Evolutionary conservation across 2,113 vertebrate species (phyloP).

Genomic region (Engystomops pustulosus): DNA sequence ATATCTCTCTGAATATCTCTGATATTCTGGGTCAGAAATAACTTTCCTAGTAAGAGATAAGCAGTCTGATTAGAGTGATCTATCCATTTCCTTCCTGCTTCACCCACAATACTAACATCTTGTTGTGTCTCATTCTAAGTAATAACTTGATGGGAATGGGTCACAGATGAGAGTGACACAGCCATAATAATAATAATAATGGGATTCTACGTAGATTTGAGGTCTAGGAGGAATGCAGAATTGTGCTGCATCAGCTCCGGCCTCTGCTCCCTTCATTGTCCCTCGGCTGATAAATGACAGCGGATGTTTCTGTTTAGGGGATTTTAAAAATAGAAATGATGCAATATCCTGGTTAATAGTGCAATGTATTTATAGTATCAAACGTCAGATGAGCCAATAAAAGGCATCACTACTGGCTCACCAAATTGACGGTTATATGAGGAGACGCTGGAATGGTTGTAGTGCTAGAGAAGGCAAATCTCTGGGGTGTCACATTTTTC

Average conservation of each 20-base stretch:
- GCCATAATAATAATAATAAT: too few species aligned
- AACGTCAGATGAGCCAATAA: neutral
- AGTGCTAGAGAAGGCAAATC: neutral
- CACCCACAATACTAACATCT: too few species aligned
- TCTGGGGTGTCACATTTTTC: too few species aligned
- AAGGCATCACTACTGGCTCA: neutral
- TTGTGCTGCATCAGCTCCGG: neutral
- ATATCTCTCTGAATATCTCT: too few species aligned
- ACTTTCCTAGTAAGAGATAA: too few species aligned
- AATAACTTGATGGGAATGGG: neutral
- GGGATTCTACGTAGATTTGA: neutral
- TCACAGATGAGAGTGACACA: neutral
- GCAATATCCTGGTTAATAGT: neutral
- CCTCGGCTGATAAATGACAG: conserved; percentile 9
- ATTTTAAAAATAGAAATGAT: conserved; percentile 42
- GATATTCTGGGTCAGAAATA: too few species aligned
- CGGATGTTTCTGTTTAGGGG: conserved; percentile 32
- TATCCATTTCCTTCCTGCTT: too few species aligned
- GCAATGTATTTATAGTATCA: neutral
- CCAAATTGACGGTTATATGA: neutral
- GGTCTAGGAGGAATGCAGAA: conserved; percentile 19
- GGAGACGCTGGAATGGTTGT: neutral
- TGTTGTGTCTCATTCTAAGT: conserved; percentile 18
- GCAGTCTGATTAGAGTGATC: too few species aligned
- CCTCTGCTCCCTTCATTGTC: conserved; percentile 14